Evolutionary conservation across 2,888 invertebrate genomes (phyloP).

Genomic region (Agonopterix alstromeriana): DNA sequence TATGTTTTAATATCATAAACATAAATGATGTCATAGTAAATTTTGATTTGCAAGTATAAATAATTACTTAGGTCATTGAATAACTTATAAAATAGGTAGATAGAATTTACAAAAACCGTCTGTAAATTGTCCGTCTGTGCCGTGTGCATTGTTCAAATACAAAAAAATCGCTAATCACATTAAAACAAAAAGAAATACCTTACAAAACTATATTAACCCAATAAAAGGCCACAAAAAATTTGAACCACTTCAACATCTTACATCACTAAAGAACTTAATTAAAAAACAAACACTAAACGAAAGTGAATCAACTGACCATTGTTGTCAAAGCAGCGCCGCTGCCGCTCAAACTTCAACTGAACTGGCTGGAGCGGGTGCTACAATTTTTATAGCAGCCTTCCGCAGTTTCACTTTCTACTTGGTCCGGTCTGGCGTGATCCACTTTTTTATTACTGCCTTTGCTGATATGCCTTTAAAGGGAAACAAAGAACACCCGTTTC

Average conservation of each 20-base stretch:
- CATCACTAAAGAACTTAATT: constrained; percentile 17
- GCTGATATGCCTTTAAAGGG: constrained; percentile 41
- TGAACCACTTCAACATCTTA: constrained; percentile 13
- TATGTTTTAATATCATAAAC: too few relatives aligned
- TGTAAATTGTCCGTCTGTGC: too few relatives aligned
- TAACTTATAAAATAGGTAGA: too few relatives aligned
- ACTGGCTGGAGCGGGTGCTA: constrained; percentile 40
- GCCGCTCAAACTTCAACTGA: constrained; percentile 43
- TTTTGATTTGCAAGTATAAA: too few relatives aligned
- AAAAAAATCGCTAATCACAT: neutral
- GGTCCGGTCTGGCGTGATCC: constrained; percentile 50
- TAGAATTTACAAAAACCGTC: too few relatives aligned
- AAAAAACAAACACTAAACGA: constrained; percentile 38
- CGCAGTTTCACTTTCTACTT: constrained; percentile 71
- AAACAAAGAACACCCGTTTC: constrained; percentile 43
- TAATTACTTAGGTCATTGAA: too few relatives aligned
- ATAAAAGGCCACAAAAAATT: constrained; percentile 9
- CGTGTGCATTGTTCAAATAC: too few relatives aligned
- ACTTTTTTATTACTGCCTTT: constrained; percentile 48
- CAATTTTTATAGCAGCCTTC: constrained; percentile 68
- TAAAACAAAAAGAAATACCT: neutral
- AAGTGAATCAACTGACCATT: constrained; percentile 64
- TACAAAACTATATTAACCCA: neutral
- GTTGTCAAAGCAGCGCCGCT: constrained; percentile 20
- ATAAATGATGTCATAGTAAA: too few relatives aligned